Evolutionary conservation across 2,113 vertebrate species (phyloP).

Genomic region (Macaca mulatta): DNA sequence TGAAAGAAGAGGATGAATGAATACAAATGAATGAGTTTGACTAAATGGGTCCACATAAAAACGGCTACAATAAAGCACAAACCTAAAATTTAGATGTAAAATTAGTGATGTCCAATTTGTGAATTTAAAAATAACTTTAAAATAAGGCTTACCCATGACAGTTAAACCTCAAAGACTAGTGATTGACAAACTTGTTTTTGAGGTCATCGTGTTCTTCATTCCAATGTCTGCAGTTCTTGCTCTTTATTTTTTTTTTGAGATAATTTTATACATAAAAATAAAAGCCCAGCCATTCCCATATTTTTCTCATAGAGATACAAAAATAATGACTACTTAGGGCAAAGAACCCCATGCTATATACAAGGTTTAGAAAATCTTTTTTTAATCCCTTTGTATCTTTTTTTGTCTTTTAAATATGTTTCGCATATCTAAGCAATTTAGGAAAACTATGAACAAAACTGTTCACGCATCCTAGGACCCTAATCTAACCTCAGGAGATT

Average conservation of each 20-base stretch:
- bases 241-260: slow-evolving; percentile 3
- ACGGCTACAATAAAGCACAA: not conserved
- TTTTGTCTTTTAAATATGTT: slow-evolving; percentile 24
- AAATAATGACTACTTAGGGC: slow-evolving; percentile 11
- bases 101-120: not conserved
- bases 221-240: not conserved
- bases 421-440: slow-evolving; percentile 42
- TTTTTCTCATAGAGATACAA: slow-evolving; percentile 28
- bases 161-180: not conserved
- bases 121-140: slow-evolving; percentile 25
- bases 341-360: not conserved
- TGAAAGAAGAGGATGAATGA: not conserved
- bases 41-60: not conserved
- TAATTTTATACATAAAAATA: slow-evolving; percentile 31
- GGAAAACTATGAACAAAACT: slow-evolving; percentile 47
- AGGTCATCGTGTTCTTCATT: not conserved
- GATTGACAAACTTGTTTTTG: not conserved
- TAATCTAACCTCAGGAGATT: slow-evolving; percentile 44
- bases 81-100: slow-evolving; percentile 32
- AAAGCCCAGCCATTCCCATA: not conserved
- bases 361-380: not conserved
- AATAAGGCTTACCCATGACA: not conserved
- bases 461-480: not conserved
- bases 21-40: not conserved
- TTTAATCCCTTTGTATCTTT: not conserved